These are phyloP conservation scores for Oreochromis spilurus DNA, from an alignment of 2,113 vertebrate species.

Conservation along the genomic window DNA sequence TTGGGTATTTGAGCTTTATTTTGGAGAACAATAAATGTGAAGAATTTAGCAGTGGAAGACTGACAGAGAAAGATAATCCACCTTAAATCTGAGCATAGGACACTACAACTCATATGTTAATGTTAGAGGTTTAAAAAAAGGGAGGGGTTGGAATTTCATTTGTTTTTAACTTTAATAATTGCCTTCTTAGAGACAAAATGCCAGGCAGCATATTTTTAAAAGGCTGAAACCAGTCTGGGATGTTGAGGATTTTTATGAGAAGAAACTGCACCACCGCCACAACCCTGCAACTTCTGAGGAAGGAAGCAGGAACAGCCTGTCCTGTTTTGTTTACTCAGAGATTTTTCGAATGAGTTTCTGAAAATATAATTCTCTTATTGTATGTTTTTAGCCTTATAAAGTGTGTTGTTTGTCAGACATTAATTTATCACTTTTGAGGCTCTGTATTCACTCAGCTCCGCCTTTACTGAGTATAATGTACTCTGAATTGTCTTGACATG, in stretches of 20 bases:
- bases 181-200: neutral
- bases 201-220: neutral
- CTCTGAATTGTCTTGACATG: neutral
- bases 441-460: neutral
- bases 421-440: neutral
- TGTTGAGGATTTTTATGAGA: neutral
- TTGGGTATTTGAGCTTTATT: neutral
- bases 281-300: neutral
- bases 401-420: neutral
- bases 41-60: neutral
- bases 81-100: neutral
- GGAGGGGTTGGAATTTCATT: neutral
- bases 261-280: neutral
- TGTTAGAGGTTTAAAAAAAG: neutral
- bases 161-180: neutral
- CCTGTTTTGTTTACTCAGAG: neutral
- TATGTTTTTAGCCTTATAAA: neutral
- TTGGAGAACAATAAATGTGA: neutral
- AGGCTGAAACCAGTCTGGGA: neutral
- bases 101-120: neutral
- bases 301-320: conserved; percentile 45
- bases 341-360: neutral
- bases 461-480: neutral
- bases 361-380: neutral
- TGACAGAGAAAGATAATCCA: neutral